A percentile compares a stretch with the other conserved stretches of the same genome.
Conservation (phyloP, 2,797 vertebrate genomes). For the Amblyraja radiata region DNA sequence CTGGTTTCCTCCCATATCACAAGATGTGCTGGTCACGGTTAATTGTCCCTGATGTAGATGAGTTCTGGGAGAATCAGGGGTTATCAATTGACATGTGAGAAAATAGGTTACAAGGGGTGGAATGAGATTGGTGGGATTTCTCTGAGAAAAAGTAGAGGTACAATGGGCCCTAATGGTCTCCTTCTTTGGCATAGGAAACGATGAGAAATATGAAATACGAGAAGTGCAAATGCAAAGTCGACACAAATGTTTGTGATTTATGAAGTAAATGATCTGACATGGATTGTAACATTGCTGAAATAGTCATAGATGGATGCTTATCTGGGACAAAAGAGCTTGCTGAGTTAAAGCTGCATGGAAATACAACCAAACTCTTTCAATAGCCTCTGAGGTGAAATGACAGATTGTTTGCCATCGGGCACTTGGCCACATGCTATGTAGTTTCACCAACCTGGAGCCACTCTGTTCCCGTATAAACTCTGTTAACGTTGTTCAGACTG, state of each 20-base stretch:
- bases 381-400: conserved; percentile 2
- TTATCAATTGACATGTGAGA: too few species aligned
- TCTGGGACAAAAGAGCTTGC: conserved; percentile 6
- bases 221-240: neutral
- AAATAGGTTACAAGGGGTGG: too few species aligned
- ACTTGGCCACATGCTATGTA: neutral
- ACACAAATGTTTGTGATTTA: neutral
- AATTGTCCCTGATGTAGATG: too few species aligned
- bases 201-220: too few species aligned
- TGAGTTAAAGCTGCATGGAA: neutral
- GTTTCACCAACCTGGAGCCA: neutral
- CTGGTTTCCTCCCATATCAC: too few species aligned
- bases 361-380: neutral
- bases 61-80: too few species aligned
- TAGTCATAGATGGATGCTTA: neutral
- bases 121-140: too few species aligned
- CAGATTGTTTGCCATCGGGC: neutral
- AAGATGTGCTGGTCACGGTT: too few species aligned
- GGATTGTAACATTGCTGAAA: neutral
- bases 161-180: too few species aligned
- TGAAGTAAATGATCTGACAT: neutral
- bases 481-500: neutral
- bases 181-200: too few species aligned
- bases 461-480: neutral
- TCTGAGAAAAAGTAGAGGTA: too few species aligned